Evolutionary conservation across 23 tunicate species (phyloP).

Genomic region (Diplosoma virens): DNA sequence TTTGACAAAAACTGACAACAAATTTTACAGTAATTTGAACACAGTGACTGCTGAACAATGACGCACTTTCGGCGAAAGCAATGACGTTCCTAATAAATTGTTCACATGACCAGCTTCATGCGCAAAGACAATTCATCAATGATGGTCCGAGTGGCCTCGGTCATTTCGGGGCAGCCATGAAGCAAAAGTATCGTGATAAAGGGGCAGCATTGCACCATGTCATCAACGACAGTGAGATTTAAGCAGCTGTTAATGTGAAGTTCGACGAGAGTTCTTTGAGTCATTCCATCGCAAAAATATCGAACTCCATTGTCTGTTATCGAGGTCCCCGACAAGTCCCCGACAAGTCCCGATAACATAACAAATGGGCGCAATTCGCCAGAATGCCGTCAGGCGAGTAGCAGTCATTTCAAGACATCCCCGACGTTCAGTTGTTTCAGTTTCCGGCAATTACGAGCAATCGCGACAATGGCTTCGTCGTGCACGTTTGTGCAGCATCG

Average conservation of each 20-base stretch:
- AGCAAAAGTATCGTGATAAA: conserved; percentile 40
- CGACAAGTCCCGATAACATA: too few relatives aligned
- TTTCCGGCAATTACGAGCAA: conserved; percentile 48
- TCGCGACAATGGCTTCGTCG: conserved; percentile 34
- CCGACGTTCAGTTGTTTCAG: conserved; percentile 53
- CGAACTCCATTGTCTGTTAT: conserved; percentile 67
- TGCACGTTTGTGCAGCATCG: conserved; percentile 43
- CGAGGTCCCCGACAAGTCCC: conserved; percentile 49
- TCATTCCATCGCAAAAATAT: conserved; percentile 27
- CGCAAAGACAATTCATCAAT: conserved; percentile 1
- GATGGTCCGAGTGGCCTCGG: conserved; percentile 20
- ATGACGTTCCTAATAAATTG: conserved; percentile 69
- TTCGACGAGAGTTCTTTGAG: conserved; percentile 31
- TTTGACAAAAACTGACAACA: too few relatives aligned
- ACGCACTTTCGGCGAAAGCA: too few relatives aligned
- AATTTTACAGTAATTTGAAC: too few relatives aligned
- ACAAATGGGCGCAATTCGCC: too few relatives aligned
- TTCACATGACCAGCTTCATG: conserved; percentile 70
- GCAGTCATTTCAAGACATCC: conserved; percentile 59
- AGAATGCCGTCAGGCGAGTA: conserved; percentile 38
- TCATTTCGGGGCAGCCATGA: conserved; percentile 75
- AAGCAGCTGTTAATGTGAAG: conserved; percentile 59
- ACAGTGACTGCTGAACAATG: too few relatives aligned
- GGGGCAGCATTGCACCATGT: conserved; percentile 29
- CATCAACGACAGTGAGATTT: conserved; percentile 46